phyloP scores from a whole-genome alignment of 2,888 invertebrate genomes.

The Ophion ellenae region DNA sequence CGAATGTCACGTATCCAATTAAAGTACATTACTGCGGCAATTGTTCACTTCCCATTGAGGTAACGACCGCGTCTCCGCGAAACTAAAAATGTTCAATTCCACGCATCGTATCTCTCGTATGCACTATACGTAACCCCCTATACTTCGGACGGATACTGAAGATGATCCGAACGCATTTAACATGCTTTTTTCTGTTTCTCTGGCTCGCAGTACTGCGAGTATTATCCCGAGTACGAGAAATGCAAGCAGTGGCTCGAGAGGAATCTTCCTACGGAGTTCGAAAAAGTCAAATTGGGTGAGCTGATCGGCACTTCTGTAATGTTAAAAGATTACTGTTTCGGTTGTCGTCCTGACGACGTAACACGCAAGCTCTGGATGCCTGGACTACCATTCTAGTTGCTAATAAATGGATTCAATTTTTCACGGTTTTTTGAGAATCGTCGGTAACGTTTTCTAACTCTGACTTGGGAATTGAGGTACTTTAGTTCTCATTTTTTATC shows the following conservation, averaged over 20 bases:
- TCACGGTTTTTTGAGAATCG: background rate
- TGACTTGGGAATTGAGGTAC: too few species aligned
- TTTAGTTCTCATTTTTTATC: too few species aligned
- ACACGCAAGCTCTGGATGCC: too few species aligned
- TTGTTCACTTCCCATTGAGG: conserved; percentile 97
- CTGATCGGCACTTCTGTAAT: background rate
- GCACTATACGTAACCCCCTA: conserved; percentile 32
- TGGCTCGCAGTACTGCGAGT: conserved; percentile 94
- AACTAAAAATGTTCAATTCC: background rate
- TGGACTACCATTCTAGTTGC: background rate
- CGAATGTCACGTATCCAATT: conserved; percentile 92
- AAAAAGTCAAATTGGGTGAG: conserved; percentile 91
- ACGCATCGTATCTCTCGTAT: background rate
- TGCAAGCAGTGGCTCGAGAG: conserved; percentile 98
- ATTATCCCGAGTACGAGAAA: conserved; percentile 98
- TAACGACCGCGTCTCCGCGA: conserved; percentile 78
- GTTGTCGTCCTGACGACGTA: background rate
- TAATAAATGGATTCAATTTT: background rate
- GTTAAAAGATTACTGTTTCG: background rate
- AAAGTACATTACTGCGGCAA: conserved; percentile 96
- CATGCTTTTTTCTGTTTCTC: conserved; percentile 47
- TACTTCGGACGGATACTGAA: background rate
- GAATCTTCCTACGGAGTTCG: conserved; percentile 96
- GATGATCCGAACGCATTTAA: conserved; percentile 9
- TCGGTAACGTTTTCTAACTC: too few species aligned